phyloP scores from a whole-genome alignment of 64 coral and sea anemone species.

The Pachyseris speciosa region DNA sequence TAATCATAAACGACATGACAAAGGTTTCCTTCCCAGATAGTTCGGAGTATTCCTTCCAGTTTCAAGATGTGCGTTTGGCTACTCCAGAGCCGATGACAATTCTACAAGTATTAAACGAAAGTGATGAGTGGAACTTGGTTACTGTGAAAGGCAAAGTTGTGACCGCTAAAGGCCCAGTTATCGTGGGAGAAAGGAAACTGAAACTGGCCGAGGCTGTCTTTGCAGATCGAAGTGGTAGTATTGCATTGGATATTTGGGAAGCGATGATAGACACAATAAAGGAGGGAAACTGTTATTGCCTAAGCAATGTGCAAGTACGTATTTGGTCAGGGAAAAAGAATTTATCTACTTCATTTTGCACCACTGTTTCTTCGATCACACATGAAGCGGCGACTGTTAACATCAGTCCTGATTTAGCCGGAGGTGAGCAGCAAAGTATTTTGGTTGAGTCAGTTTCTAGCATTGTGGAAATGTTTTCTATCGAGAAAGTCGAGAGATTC shows the following conservation, averaged over 20 bases:
- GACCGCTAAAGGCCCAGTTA: neutral
- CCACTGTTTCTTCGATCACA: conserved; percentile 12
- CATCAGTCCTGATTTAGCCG: conserved; percentile 36
- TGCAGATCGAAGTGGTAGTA: neutral
- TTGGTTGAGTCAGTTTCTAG: neutral
- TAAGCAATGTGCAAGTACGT: conserved; percentile 33
- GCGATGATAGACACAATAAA: neutral
- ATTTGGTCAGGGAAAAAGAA: conserved; percentile 11
- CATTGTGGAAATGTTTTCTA: neutral
- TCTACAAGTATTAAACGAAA: neutral
- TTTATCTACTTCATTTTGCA: neutral
- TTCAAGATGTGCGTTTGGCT: conserved; percentile 5
- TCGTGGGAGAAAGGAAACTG: conserved; percentile 11
- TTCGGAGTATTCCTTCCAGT: conserved; percentile 54
- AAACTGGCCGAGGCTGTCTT: conserved; percentile 6
- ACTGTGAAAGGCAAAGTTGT: conserved; percentile 25
- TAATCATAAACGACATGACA: conserved; percentile 60
- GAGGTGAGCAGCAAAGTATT: conserved; percentile 26
- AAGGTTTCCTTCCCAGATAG: conserved; percentile 15
- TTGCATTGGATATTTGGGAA: conserved; percentile 45
- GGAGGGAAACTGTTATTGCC: neutral
- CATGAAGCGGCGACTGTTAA: conserved; percentile 16
- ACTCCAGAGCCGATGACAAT: conserved; percentile 13
- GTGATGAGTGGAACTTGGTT: conserved; percentile 31
- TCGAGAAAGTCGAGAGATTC: conserved; percentile 31